phyloP scores from a whole-genome alignment of 2,797 vertebrate species.

The Dipus sagitta region DNA sequence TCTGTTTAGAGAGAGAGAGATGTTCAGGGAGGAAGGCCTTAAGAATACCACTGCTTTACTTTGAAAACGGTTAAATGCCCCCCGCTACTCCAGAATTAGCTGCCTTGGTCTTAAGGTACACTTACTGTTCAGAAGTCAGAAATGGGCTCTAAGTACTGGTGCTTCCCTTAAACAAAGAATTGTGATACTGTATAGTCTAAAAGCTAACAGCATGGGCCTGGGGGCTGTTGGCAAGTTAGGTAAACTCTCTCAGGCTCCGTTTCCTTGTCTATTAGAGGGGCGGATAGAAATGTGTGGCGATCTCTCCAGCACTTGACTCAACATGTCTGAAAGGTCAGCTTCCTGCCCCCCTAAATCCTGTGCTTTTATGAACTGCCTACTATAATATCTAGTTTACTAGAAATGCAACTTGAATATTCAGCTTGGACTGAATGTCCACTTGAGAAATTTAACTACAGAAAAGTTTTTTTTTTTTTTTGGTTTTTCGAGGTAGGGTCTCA shows the following conservation, averaged over 20 bases:
- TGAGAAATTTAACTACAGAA: conserved; percentile 57
- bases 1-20: conserved; percentile 46
- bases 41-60: not conserved
- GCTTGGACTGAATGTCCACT: not conserved
- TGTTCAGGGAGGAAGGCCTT: conserved; percentile 16
- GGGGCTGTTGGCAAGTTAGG: not conserved
- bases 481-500: too few species aligned
- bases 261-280: not conserved
- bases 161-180: conserved; percentile 13
- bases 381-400: conserved; percentile 79
- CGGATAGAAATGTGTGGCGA: not conserved
- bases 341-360: not conserved
- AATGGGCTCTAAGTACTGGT: not conserved
- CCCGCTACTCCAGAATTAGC: not conserved
- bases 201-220: not conserved
- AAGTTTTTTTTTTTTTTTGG: too few species aligned
- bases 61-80: not conserved
- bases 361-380: conserved; percentile 70
- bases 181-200: not conserved
- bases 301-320: not conserved
- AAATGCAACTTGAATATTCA: conserved; percentile 76
- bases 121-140: not conserved
- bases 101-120: not conserved
- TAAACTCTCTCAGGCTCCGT: not conserved
- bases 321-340: not conserved